Base-by-base conservation (phyloP, 2,113 vertebrate genomes). In the Tautogolabrus adspersus region DNA sequence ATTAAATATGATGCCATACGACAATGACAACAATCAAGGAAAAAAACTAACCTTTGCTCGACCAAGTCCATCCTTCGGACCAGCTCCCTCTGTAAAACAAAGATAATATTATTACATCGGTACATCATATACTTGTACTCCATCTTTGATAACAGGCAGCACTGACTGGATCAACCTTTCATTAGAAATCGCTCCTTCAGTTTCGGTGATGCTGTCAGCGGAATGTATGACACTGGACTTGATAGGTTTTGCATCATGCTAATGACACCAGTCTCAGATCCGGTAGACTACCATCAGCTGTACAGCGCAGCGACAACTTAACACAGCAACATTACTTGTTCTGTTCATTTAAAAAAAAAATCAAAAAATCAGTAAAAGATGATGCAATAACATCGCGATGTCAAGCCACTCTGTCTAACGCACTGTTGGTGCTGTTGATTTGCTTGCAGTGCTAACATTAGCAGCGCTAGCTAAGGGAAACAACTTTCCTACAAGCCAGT, bases 11-110 rank as follows among this genome's bases (percentile, higher is more conserved):
- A 42, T 6, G n/a, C 2, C 2, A 9, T 0, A 3, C 68, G 23
- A 23, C 8, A 42, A 0, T 34, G 5, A 16, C 11, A 59, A 19
- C 6, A 44, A 1, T 8, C 0, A 56, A 22, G 3, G 40, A 12
- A 66, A 10, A 9, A 21, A 52, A 46, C 47, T 23, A 65, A 94
- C 95, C 92, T 91, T 95, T 22, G 57, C 44, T 51, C 65, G 86
- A 30, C 65, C n/a, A 55, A 93, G 81, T 0, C 75, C 91, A 0
- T 71, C 64, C 10, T 68, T 77, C 18, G 49, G 84, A 0, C 12
- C 71, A 22, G 51, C 19, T 75, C 64, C 92, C 87, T 86, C 94
- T 94, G 89, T 34, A 72, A 85, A 19, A 81, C 4, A 15, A 65
- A 2, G 23, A 66, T 23, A 0, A 23, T 3, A 37, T 47, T 3